These are phyloP conservation scores for Lycodopsis pacificus DNA, from an alignment of 2,797 vertebrate species.

Conservation along the genomic window DNA sequence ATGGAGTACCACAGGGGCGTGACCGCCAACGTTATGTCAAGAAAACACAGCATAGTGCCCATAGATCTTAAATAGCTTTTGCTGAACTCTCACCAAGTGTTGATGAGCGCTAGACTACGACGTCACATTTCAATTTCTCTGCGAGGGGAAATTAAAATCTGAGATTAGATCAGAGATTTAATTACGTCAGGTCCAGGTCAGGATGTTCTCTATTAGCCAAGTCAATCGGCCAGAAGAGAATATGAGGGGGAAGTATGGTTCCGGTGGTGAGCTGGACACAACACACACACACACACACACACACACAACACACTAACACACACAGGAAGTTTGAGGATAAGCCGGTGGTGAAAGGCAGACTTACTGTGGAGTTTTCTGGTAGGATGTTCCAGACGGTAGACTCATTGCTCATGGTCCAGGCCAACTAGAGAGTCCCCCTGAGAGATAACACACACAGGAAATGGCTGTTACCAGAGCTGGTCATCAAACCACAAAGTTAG, in stretches of 20 bases:
- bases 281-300: slow-evolving; percentile 7
- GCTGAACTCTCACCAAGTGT: slow-evolving; percentile 42
- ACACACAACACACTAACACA: slow-evolving; percentile 37
- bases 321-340: slow-evolving; percentile 66
- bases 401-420: slow-evolving; percentile 94
- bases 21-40: background rate
- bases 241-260: slow-evolving; percentile 51
- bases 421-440: slow-evolving; percentile 84
- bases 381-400: slow-evolving; percentile 92
- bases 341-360: slow-evolving; percentile 70
- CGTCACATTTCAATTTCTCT: slow-evolving; percentile 70
- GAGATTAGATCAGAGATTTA: slow-evolving; percentile 82
- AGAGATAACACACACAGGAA: slow-evolving; percentile 68
- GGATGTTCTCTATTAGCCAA: slow-evolving; percentile 85
- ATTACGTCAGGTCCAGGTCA: slow-evolving; percentile 84
- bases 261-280: slow-evolving; percentile 45
- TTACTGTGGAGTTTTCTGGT: slow-evolving; percentile 91
- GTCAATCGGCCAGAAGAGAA: slow-evolving; percentile 74
- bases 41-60: slow-evolving; percentile 3
- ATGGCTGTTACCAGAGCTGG: slow-evolving; percentile 57
- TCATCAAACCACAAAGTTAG: slow-evolving; percentile 57
- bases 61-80: background rate
- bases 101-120: slow-evolving; percentile 59
- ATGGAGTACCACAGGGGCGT: background rate
- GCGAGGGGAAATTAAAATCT: slow-evolving; percentile 80